Base-by-base conservation (phyloP, 1,140 invertebrate genomes). In the Cardiocondyla obscurior region DNA sequence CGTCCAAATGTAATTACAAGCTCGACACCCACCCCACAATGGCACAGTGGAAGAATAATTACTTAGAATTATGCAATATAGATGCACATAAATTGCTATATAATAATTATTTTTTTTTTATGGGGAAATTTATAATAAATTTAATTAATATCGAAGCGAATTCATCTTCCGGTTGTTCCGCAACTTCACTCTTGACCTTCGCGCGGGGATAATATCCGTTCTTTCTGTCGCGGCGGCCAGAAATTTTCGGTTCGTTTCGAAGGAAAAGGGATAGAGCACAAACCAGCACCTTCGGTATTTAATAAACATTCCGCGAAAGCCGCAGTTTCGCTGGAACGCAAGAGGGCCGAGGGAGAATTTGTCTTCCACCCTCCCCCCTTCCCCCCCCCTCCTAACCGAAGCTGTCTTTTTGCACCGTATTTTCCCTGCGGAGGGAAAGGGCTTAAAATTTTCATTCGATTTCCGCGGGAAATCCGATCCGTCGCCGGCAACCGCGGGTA, bases 251-350 rank as follows among this genome's bases (percentile, higher is more conserved):
- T 74, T n/a, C 70, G 14, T 70, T 36, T 16, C 25, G 22, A 74
- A 53, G 67, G 36, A 76, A 62, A 83, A 87, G 55, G 44, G 72
- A 46, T n/a, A 58, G 82, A n/a, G 49, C 16, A 39, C 49, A 19
- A 55, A 57, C 73, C 58, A 87, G 44, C 86, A 62, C 76, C 86
- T 88, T 87, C 73, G 86, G 86, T 83, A 88, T 88, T 88, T 88
- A 88, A 88, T 88, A 88, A 88, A 88, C 87, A 88, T 88, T 88
- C 87, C 87, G 81, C 19, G 83, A 57, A 82, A 53, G 64, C 85
- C 85, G 67, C 79, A 81, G 86, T 88, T 85, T 85, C 74, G 55
- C 76, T 67, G 36, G 46, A 83, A 44, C 36, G 33, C 36, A 10
- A n/a, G 10, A 12, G 0, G 44, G 14, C 8, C 0, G 58, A 19